Evolutionary conservation across 2,113 vertebrate species (phyloP).

Genomic region (Phainopepla nitens): DNA sequence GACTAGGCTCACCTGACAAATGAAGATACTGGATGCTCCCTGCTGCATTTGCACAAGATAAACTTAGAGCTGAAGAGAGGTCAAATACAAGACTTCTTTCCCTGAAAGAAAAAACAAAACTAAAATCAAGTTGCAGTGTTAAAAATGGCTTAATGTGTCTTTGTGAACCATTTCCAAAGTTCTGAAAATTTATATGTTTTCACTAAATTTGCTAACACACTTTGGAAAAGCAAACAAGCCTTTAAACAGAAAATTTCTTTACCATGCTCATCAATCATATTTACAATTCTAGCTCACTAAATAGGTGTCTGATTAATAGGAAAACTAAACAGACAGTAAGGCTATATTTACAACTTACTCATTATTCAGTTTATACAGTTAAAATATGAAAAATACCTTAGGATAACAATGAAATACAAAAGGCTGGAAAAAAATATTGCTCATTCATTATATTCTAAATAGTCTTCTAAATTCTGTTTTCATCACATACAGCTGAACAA

Average conservation of each 20-base stretch:
- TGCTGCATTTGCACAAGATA: constrained; percentile 81
- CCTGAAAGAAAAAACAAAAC: constrained; percentile 24
- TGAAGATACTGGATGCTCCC: constrained; percentile 74
- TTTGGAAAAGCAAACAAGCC: background rate
- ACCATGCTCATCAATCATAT: background rate
- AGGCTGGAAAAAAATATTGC: background rate
- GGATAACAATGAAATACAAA: background rate
- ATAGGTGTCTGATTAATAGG: background rate
- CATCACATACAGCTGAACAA: background rate
- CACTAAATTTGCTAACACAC: background rate
- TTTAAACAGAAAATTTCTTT: background rate
- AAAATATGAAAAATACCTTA: background rate
- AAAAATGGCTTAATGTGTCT: background rate
- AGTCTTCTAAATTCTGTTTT: background rate
- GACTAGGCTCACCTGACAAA: constrained; percentile 74
- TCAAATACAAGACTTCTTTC: constrained; percentile 81
- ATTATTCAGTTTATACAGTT: background rate
- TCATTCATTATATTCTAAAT: background rate
- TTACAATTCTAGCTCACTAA: background rate
- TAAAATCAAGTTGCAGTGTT: background rate
- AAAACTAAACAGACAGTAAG: background rate
- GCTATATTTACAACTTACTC: background rate
- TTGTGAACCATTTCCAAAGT: background rate
- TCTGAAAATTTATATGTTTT: background rate
- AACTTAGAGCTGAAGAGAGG: constrained; percentile 73